Conservation (phyloP, 1,140 invertebrate species). For the Rhyzopertha dominica region DNA sequence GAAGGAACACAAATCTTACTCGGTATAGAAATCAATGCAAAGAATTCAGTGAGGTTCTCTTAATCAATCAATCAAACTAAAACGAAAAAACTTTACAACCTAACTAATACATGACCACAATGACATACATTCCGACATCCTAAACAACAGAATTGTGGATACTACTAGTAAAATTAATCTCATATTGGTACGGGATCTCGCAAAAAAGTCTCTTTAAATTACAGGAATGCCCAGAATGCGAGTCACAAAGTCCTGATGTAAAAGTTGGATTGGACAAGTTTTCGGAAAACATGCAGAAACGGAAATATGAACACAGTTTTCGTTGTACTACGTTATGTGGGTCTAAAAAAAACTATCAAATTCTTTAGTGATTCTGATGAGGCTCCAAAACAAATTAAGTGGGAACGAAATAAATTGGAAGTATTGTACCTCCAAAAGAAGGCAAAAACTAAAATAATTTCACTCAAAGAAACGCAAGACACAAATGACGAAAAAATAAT, state of each 20-base stretch:
- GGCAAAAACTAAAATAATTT: too few species aligned
- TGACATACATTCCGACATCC: slow-evolving; percentile 31
- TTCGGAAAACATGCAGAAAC: slow-evolving; percentile 25
- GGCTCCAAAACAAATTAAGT: too few species aligned
- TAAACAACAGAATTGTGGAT: slow-evolving; percentile 12
- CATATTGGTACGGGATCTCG: slow-evolving; percentile 20
- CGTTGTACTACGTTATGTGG: slow-evolving; percentile 14
- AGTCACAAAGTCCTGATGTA: too few species aligned
- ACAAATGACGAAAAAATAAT: slow-evolving; percentile 20
- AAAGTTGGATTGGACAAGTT: too few species aligned
- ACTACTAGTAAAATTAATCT: slow-evolving; percentile 11
- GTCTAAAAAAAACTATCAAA: too few species aligned
- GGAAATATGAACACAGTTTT: slow-evolving; percentile 24
- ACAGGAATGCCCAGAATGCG: too few species aligned
- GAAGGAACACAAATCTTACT: not conserved
- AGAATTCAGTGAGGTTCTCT: too few species aligned
- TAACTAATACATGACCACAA: slow-evolving; percentile 37
- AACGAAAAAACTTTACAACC: slow-evolving; percentile 30
- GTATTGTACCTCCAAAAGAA: too few species aligned
- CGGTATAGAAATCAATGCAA: not conserved
- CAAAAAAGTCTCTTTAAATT: slow-evolving; percentile 14
- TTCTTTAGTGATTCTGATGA: too few species aligned
- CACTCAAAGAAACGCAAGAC: too few species aligned
- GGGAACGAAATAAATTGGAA: too few species aligned
- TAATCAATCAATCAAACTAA: slow-evolving; percentile 15